Conservation (phyloP, 2,113 vertebrate genomes). For the Dissostichus mawsoni region DNA sequence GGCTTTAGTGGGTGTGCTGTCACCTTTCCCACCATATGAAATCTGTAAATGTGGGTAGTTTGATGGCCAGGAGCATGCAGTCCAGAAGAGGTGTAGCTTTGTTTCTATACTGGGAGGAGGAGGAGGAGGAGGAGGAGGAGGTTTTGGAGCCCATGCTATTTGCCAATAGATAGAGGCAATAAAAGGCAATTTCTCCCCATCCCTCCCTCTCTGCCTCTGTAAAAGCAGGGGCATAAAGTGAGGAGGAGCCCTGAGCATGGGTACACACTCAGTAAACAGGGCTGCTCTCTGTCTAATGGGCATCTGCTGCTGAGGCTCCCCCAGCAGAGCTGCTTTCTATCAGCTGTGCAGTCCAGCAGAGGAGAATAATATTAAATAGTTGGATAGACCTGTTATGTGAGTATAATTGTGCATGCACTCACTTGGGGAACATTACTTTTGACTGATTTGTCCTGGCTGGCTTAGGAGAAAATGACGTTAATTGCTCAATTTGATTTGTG, state of each 20-base stretch:
- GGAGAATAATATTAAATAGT: conserved; percentile 48
- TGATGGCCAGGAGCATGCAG: conserved; percentile 32
- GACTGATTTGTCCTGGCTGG: conserved; percentile 38
- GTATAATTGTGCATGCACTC: conserved; percentile 43
- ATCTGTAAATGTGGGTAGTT: conserved; percentile 30
- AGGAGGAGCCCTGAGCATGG: conserved; percentile 42
- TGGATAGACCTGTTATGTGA: conserved; percentile 50
- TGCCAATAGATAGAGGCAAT: conserved; percentile 71
- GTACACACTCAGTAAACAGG: conserved; percentile 36
- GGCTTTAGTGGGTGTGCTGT: conserved; percentile 48
- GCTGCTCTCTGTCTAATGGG: conserved; percentile 59
- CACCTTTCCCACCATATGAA: conserved; percentile 37
- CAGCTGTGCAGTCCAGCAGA: conserved; percentile 55
- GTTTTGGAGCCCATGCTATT: conserved; percentile 44
- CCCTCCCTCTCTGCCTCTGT: conserved; percentile 49
- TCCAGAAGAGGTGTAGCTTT: conserved; percentile 41
- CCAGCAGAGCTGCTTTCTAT: conserved; percentile 52
- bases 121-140: conserved; percentile 5
- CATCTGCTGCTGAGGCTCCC: conserved; percentile 63
- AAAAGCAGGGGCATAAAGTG: conserved; percentile 47
- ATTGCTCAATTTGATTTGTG: conserved; percentile 51
- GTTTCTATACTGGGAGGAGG: conserved; percentile 34
- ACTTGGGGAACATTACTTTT: conserved; percentile 4
- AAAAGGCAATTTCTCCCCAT: conserved; percentile 52
- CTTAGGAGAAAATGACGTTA: conserved; percentile 17